A percentile compares a stretch with the other conserved stretches of the same genome.
Evolutionary conservation across 2,797 vertebrate species (phyloP).

Genomic region (Malacoctenus gilli): DNA sequence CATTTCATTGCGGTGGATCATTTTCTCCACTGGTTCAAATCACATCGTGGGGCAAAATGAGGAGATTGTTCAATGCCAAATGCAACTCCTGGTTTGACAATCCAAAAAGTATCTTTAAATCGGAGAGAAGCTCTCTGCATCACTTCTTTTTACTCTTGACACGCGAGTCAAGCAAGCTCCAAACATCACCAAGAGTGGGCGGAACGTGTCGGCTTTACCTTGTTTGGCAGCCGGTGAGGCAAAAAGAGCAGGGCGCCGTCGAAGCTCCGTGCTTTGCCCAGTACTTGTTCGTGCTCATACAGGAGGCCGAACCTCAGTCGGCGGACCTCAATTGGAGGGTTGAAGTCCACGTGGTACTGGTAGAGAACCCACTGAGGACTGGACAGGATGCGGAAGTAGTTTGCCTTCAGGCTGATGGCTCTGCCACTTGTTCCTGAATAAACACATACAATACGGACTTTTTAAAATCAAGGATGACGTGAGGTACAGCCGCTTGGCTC

Average conservation of each 20-base stretch:
- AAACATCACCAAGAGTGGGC: too few relatives aligned
- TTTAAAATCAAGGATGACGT: too few relatives aligned
- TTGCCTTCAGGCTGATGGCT: slow-evolving; percentile 81
- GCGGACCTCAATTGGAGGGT: slow-evolving; percentile 89
- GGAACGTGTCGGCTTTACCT: too few relatives aligned
- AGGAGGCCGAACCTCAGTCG: slow-evolving; percentile 88
- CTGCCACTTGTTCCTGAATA: slow-evolving; percentile 83
- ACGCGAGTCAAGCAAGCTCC: too few relatives aligned
- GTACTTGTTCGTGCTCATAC: slow-evolving; percentile 85
- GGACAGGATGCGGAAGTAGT: slow-evolving; percentile 88
- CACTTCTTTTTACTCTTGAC: too few relatives aligned
- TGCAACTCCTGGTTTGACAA: too few relatives aligned
- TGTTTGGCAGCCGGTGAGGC: slow-evolving; percentile 81
- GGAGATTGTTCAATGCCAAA: too few relatives aligned
- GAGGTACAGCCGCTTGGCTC: too few relatives aligned
- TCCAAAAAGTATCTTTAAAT: too few relatives aligned
- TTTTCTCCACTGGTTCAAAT: too few relatives aligned
- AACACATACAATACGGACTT: not conserved
- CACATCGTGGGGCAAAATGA: too few relatives aligned
- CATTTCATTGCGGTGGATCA: slow-evolving; percentile 6
- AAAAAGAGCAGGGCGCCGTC: slow-evolving; percentile 90
- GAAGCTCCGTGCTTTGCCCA: slow-evolving; percentile 87
- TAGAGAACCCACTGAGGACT: slow-evolving; percentile 92
- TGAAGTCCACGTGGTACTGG: slow-evolving; percentile 92
- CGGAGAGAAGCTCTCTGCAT: too few relatives aligned